Evolutionary conservation across 2,888 invertebrate species (phyloP), one percentile per base, ranked within the genome.

Genomic region (Pheosia tremula): DNA sequence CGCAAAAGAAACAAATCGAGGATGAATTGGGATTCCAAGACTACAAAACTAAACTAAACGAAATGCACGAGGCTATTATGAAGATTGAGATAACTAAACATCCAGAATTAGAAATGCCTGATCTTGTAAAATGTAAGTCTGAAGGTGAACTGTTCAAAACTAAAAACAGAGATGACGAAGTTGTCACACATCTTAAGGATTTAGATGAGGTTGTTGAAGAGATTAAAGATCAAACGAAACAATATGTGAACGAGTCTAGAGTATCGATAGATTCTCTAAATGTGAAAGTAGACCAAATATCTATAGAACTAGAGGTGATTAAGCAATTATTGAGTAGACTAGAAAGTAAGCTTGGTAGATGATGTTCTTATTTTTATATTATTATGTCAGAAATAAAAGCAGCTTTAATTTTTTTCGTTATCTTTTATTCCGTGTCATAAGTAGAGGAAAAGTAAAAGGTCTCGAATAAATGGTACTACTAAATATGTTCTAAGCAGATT

Each of bases 281-380:
- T 73, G 81, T 84, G 0, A 93, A 91, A 75, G 80, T 93, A 59
- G 90, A 93, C 64, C 86, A 89, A 72, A 82, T 93, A 70, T 81
- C 89, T 3, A 52, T 85, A 50, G 93, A 93, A 69, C 81, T 93
- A 50, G 85, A 87, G 63, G 71, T 66, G 24, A 86, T 92, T 8
- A 92, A 91, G 62, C 78, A 81, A 50, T 82, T 89, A 63, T 83
- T 93, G 62, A 71, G 72, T 52, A 86, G 86, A 66, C 71, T 93
- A 65, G 92, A 93, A 62, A 88, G 79, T 70, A 93, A 88, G 67
- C 57, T 91, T 55, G 72, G 74, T 37, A 64, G 57, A 61, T 76
- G 39, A 63, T 43, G 24, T 4, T 53, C 3, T 6, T 49, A 13
- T 11, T 49, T 4, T 53, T 6, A 13, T 49, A 13, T 11, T 49